Conservation (phyloP, 1,140 invertebrate genomes). For the Drosophila rufa region DNA sequence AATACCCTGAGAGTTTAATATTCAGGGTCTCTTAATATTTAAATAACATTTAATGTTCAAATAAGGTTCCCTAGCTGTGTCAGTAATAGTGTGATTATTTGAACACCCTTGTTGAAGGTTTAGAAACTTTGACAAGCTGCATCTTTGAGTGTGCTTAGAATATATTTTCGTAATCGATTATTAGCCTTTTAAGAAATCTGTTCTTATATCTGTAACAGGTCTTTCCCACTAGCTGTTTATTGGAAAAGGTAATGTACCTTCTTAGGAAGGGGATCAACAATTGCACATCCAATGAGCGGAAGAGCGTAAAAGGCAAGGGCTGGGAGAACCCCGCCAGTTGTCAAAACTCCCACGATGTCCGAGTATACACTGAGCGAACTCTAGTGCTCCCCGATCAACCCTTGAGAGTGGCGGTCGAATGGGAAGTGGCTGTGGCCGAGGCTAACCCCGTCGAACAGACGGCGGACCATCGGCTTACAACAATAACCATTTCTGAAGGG, state of each 20-base stretch:
- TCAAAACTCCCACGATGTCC: constrained; percentile 68
- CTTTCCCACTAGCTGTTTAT: no score
- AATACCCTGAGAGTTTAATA: constrained; percentile 11
- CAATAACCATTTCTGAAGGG: constrained; percentile 75
- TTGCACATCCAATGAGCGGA: constrained; percentile 25
- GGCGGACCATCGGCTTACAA: constrained; percentile 71
- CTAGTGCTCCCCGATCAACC: constrained; percentile 3
- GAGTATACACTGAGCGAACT: constrained; percentile 55
- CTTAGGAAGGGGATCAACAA: neutral
- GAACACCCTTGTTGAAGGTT: no score
- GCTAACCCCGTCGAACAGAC: constrained; percentile 52
- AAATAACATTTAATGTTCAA: neutral
- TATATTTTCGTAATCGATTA: neutral
- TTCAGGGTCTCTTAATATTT: neutral
- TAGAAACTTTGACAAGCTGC: no score
- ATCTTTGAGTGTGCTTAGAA: neutral
- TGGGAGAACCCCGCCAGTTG: constrained; percentile 44
- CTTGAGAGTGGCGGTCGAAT: constrained; percentile 37
- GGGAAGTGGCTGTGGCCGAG: constrained; percentile 47
- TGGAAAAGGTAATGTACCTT: neutral
- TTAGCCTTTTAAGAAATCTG: neutral
- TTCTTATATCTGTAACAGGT: neutral
- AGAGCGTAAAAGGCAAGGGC: constrained; percentile 38
- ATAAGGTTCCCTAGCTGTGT: neutral
- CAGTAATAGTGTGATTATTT: no score